Evolutionary conservation across 2,113 vertebrate genomes (phyloP).

Genomic region (Benitochromis conjunctus): DNA sequence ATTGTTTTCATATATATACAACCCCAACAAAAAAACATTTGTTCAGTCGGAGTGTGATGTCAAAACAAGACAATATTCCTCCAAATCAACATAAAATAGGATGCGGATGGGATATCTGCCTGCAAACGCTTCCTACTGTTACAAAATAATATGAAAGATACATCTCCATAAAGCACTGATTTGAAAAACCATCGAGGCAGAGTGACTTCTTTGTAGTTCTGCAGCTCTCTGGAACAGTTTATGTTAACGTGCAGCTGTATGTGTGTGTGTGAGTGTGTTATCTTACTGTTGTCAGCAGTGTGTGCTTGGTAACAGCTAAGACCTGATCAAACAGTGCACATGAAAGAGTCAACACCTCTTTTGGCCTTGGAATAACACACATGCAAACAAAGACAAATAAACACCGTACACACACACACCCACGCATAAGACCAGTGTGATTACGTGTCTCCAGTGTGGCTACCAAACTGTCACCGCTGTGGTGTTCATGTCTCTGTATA

Average conservation of each 20-base stretch:
- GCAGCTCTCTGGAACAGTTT: slow-evolving; percentile 19
- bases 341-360: slow-evolving; percentile 54
- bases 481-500: slow-evolving; percentile 26
- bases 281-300: slow-evolving; percentile 31
- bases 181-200: neutral
- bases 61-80: slow-evolving; percentile 27
- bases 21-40: slow-evolving; percentile 22
- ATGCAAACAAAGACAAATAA: slow-evolving; percentile 32
- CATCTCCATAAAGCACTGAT: slow-evolving; percentile 14
- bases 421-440: neutral
- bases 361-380: slow-evolving; percentile 38
- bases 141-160: slow-evolving; percentile 37
- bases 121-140: slow-evolving; percentile 20
- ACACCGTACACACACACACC: neutral
- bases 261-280: slow-evolving; percentile 3
- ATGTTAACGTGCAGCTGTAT: neutral
- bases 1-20: neutral
- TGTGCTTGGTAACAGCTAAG: slow-evolving; percentile 52
- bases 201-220: slow-evolving; percentile 23
- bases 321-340: slow-evolving; percentile 61
- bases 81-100: slow-evolving; percentile 24
- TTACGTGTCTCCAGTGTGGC: neutral
- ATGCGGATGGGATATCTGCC: neutral
- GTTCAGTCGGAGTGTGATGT: slow-evolving; percentile 27
- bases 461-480: neutral